Evolutionary conservation across 2,888 invertebrate genomes (phyloP).

Genomic region (Loripinus fragilis): DNA sequence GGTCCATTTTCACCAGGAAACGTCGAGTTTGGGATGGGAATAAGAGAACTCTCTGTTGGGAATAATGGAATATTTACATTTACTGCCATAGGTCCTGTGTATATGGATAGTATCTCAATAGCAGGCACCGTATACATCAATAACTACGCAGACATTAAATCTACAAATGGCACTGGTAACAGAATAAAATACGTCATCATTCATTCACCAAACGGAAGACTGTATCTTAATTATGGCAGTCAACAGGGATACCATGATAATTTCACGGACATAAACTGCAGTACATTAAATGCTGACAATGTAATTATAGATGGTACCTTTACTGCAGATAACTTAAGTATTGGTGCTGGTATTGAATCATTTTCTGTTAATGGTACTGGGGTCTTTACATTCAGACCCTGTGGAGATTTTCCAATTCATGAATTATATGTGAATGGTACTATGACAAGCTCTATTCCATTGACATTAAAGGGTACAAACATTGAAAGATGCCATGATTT

Average conservation of each 20-base stretch:
- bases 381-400: slow-evolving; percentile 61
- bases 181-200: slow-evolving; percentile 53
- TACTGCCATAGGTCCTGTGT: slow-evolving; percentile 55
- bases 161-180: slow-evolving; percentile 45
- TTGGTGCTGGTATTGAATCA: slow-evolving; percentile 48
- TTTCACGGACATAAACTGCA: slow-evolving; percentile 40
- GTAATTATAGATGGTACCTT: slow-evolving; percentile 60
- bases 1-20: slow-evolving; percentile 57
- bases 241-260: slow-evolving; percentile 30
- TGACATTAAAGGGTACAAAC: slow-evolving; percentile 56
- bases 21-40: slow-evolving; percentile 57
- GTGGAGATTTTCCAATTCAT: slow-evolving; percentile 48
- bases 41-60: slow-evolving; percentile 56
- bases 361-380: slow-evolving; percentile 55
- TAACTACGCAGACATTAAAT: slow-evolving; percentile 60
- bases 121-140: slow-evolving; percentile 59
- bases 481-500: slow-evolving; percentile 48
- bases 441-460: slow-evolving; percentile 51
- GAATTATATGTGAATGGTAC: slow-evolving; percentile 59
- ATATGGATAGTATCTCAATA: slow-evolving; percentile 51
- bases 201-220: slow-evolving; percentile 50
- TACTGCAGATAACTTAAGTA: slow-evolving; percentile 43
- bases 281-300: slow-evolving; percentile 48
- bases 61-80: slow-evolving; percentile 56
- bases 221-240: slow-evolving; percentile 55